Evolutionary conservation across 2,888 invertebrate species (phyloP).

Genomic region (Nephrotoma guestfalica): DNA sequence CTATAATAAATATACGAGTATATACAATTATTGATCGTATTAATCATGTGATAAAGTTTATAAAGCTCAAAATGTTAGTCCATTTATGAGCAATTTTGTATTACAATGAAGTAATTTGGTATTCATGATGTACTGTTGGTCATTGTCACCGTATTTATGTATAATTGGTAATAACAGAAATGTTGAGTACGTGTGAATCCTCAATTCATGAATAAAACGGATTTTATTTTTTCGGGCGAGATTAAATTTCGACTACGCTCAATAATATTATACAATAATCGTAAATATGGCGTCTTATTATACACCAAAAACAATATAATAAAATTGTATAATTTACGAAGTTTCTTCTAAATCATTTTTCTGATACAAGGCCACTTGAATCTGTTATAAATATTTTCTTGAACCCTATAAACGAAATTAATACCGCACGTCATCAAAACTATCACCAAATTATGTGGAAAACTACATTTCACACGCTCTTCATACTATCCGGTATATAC

Average conservation of each 20-base stretch:
- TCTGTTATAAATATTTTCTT: not conserved
- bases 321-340: not conserved
- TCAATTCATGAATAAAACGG: not conserved
- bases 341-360: not conserved
- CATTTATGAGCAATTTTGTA: not conserved
- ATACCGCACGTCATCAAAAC: not conserved
- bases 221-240: not conserved
- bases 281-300: not conserved
- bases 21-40: too few species aligned
- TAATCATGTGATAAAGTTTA: not conserved
- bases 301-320: not conserved
- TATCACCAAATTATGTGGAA: not conserved
- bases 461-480: not conserved
- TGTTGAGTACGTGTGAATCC: not conserved
- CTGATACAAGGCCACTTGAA: too few species aligned
- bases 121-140: not conserved
- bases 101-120: not conserved
- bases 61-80: not conserved
- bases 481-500: not conserved
- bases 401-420: not conserved
- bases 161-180: not conserved
- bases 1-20: too few species aligned
- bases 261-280: not conserved
- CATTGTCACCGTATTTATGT: not conserved
- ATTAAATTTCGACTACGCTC: not conserved